Evolutionary conservation across 2,113 vertebrate species (phyloP), one percentile per base, ranked within the genome.

Genomic region (Pollachius pollachius): DNA sequence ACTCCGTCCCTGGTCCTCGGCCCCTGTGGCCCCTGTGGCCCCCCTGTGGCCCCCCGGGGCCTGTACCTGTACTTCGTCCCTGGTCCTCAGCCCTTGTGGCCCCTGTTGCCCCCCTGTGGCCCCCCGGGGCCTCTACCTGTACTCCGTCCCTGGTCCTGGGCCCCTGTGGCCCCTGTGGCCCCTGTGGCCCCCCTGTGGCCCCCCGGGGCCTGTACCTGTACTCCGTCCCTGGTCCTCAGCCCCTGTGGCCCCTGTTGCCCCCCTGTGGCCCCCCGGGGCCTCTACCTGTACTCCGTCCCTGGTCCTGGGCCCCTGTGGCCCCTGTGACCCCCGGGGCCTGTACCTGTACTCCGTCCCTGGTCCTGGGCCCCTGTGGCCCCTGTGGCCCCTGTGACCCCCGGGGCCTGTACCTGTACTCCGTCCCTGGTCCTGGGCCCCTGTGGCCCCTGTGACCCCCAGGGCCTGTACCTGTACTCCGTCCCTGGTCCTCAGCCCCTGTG

Each of bases 281-380:
- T 34, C 3, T 34, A 89, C 89, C 82, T 87, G 66, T 0, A 64
- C 63, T 0, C 72, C 73, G 0, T 90, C 89, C 54, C 86, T 69
- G 52, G 76, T 84, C 54, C 85, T 77, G 9, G 8, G 1, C 8
- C 52, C 52, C 48, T n/a, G n/a, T n/a, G n/a, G n/a, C 30, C n/a
- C n/a, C n/a, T n/a, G n/a, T n/a, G n/a, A n/a, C 30, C 30, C 30
- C 30, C 4, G 3, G 30, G 3, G 30, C 30, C 30, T 34, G 30
- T 34, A 89, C 89, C 82, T 87, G 66, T 0, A 64, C 63, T 0
- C 72, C 73, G 0, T 90, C 89, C 54, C 86, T 69, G 52, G 76
- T 84, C 54, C 85, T 77, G 9, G 8, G 1, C 8, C 52, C 52
- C 48, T n/a, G n/a, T n/a, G n/a, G n/a, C 30, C n/a, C n/a, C n/a